phyloP scores from a whole-genome alignment of 2,888 invertebrate genomes.

The Harpalus rubripes region DNA sequence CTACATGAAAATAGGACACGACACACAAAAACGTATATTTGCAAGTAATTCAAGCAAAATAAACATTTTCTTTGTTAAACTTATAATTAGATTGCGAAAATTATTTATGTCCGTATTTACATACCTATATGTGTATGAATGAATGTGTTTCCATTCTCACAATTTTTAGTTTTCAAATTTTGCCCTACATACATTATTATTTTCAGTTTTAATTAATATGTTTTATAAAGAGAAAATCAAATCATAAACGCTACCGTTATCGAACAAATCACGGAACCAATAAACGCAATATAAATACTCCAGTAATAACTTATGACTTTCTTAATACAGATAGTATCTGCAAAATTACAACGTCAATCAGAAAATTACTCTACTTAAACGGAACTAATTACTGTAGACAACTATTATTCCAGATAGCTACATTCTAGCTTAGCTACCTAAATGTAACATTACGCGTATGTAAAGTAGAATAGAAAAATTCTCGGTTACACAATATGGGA shows the following conservation, averaged over 20 bases:
- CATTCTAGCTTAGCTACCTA: background rate
- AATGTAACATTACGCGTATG: conserved; percentile 14
- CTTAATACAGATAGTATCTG: conserved; percentile 40
- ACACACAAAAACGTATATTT: too few relatives aligned
- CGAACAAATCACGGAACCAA: conserved; percentile 4
- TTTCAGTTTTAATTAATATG: background rate
- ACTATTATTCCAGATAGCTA: conserved; percentile 31
- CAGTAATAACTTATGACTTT: conserved; percentile 39
- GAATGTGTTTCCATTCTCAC: too few relatives aligned
- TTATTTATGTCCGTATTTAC: background rate
- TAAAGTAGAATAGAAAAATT: conserved; percentile 1
- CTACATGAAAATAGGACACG: too few relatives aligned
- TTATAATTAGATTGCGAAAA: background rate
- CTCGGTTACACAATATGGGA: conserved; percentile 26
- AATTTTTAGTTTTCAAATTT: background rate
- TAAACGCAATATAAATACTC: conserved; percentile 13
- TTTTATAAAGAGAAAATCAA: conserved; percentile 3
- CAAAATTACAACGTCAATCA: conserved; percentile 41
- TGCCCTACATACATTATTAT: background rate
- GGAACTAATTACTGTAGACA: conserved; percentile 23
- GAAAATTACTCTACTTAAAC: conserved; percentile 39
- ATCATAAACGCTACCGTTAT: background rate
- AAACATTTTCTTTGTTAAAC: too few relatives aligned
- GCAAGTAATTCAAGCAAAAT: too few relatives aligned
- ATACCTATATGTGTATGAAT: too few relatives aligned